Conservation (phyloP, 2,888 invertebrate species). For the Helicoverpa assulta region DNA sequence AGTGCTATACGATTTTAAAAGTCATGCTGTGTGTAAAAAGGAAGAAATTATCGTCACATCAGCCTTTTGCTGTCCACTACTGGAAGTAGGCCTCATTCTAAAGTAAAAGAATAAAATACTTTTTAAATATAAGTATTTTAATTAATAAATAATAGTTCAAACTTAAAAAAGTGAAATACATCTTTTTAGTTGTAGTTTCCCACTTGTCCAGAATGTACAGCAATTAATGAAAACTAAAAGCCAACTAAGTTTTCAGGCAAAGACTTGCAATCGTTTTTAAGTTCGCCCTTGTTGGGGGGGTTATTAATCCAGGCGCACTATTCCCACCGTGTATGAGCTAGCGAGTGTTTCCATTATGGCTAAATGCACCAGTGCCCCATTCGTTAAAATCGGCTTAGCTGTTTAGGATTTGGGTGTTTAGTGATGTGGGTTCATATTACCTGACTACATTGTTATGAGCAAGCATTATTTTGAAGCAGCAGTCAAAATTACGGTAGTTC, state of each 20-base stretch:
- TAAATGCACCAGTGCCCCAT: conserved; percentile 30
- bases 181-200: too few relatives aligned
- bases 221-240: too few relatives aligned
- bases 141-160: too few relatives aligned
- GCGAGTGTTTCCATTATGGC: conserved; percentile 31
- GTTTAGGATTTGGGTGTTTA: conserved; percentile 23
- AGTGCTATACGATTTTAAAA: background rate
- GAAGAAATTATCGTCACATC: background rate
- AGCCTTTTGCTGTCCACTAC: too few relatives aligned
- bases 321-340: conserved; percentile 12
- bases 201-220: too few relatives aligned
- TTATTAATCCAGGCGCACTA: conserved; percentile 2
- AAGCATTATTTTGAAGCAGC: conserved; percentile 1
- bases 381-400: conserved; percentile 35
- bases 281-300: background rate
- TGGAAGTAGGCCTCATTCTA: too few relatives aligned
- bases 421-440: conserved; percentile 11
- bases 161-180: too few relatives aligned
- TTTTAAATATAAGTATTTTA: too few relatives aligned
- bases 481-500: background rate
- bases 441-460: background rate
- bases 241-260: background rate
- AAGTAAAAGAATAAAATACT: too few relatives aligned
- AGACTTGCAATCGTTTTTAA: conserved; percentile 1
- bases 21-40: background rate